Percentiles rank a stretch among this genome's conserved stretches.
These are phyloP conservation scores for Eupithecia centaureata DNA, from an alignment of 2,888 invertebrate species.

Conservation along the genomic window DNA sequence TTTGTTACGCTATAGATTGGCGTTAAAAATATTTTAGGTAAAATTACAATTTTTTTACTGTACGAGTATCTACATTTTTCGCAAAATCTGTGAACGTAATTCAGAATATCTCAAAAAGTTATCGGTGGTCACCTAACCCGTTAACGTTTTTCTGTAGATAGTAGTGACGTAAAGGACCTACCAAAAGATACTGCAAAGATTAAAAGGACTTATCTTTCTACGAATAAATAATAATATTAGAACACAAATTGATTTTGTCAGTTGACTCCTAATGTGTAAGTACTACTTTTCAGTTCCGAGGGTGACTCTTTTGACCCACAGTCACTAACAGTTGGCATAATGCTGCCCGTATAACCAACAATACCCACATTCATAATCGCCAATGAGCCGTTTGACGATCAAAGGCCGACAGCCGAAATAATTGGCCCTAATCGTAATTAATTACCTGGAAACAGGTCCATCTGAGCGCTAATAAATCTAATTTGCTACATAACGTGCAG, in stretches of 20 bases:
- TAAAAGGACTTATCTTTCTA: too few relatives aligned
- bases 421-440: conserved; percentile 35
- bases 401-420: conserved; percentile 27
- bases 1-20: too few relatives aligned
- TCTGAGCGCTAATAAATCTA: conserved; percentile 27
- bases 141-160: too few relatives aligned
- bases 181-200: too few relatives aligned
- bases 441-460: conserved; percentile 23
- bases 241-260: not conserved
- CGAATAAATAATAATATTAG: too few relatives aligned
- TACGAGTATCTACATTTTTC: too few relatives aligned
- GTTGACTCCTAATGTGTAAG: not conserved
- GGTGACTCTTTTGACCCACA: not conserved
- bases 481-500: conserved; percentile 4
- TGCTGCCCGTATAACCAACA: not conserved
- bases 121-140: too few relatives aligned
- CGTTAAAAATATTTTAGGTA: too few relatives aligned
- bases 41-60: too few relatives aligned
- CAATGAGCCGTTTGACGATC: conserved; percentile 35
- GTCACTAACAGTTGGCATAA: not conserved
- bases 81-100: too few relatives aligned
- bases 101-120: too few relatives aligned
- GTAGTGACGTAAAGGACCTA: too few relatives aligned
- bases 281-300: not conserved
- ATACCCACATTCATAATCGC: conserved; percentile 31